These are phyloP conservation scores for Creontiades dilutus DNA, from an alignment of 2,888 invertebrate species.

Conservation along the genomic window DNA sequence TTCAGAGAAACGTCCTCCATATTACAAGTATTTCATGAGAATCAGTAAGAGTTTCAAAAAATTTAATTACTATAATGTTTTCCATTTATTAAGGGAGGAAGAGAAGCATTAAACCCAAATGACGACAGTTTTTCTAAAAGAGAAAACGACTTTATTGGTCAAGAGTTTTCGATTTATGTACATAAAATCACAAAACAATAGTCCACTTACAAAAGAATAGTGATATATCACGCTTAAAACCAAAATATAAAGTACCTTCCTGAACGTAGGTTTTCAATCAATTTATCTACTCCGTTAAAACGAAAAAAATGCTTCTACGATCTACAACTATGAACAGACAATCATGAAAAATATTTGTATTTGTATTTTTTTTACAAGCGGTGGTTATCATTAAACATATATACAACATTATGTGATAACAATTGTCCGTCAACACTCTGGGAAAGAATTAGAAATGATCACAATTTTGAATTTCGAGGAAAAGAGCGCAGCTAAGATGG, in stretches of 20 bases:
- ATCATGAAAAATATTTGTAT: background rate
- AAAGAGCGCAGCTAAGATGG: background rate
- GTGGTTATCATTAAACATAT: background rate
- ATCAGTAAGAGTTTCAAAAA: no score
- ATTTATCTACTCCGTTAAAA: background rate
- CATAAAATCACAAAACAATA: conserved; percentile 12
- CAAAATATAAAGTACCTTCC: no score
- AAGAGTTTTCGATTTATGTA: background rate
- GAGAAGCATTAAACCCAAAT: background rate
- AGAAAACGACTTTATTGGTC: background rate
- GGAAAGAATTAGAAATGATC: background rate
- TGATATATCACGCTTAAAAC: no score
- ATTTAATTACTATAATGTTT: no score
- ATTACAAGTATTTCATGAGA: no score
- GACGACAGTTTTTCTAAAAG: background rate
- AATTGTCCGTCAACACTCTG: background rate
- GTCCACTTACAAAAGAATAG: background rate
- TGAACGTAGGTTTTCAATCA: background rate
- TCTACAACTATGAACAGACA: background rate
- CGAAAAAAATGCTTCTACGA: background rate
- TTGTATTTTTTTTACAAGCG: conserved; percentile 28
- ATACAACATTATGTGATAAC: background rate
- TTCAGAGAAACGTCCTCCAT: no score
- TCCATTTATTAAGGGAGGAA: no score
- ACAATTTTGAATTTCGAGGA: background rate